Conservation (phyloP, 2,113 vertebrate species). For the Nycticorax nycticorax region DNA sequence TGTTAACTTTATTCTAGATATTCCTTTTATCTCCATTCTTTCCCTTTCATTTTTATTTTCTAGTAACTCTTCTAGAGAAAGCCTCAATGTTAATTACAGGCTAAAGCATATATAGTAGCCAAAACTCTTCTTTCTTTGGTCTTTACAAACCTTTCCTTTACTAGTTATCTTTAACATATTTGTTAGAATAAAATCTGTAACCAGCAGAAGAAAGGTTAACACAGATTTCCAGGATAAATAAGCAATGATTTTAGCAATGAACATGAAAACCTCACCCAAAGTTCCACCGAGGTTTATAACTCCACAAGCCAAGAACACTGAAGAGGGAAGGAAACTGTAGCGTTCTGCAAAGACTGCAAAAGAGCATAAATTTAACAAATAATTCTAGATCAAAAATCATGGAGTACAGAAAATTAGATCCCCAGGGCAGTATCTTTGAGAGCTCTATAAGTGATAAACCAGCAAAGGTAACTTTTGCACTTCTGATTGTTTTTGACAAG, state of each 20-base stretch:
- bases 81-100: background rate
- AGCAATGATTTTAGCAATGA: background rate
- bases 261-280: conserved; percentile 32
- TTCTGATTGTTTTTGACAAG: background rate
- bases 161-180: background rate
- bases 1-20: background rate
- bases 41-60: background rate
- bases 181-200: background rate
- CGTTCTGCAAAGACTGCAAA: conserved; percentile 8
- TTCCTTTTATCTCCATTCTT: background rate
- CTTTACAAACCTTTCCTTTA: background rate
- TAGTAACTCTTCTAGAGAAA: background rate
- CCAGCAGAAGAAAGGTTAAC: background rate
- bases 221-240: background rate
- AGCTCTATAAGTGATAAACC: background rate
- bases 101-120: background rate
- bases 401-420: conserved; percentile 7
- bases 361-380: conserved; percentile 38
- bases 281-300: conserved; percentile 8
- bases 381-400: conserved; percentile 9
- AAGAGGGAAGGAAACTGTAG: conserved; percentile 13
- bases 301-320: background rate
- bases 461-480: background rate
- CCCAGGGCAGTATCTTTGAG: background rate
- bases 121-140: background rate